These are phyloP conservation scores for Caenorhabditis zanzibari DNA, from an alignment of 2,888 invertebrate genomes.

Conservation along the genomic window DNA sequence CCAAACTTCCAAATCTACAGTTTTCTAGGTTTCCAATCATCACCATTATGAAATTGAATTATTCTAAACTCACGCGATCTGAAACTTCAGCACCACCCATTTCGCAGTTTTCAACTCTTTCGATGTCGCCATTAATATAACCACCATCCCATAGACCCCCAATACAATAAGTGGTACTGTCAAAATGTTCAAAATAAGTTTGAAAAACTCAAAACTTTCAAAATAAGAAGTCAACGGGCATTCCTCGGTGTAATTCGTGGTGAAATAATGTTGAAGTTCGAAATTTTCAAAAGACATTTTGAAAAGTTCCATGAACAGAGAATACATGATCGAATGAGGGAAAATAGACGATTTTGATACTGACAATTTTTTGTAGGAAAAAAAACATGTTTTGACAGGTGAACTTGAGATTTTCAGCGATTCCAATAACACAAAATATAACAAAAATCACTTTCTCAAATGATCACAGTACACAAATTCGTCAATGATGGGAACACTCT, in stretches of 20 bases:
- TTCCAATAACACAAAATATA: too few species aligned
- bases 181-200: neutral
- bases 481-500: too few species aligned
- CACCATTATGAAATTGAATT: too few species aligned
- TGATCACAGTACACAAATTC: too few species aligned
- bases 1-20: too few species aligned
- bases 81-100: constrained; percentile 3
- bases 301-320: neutral
- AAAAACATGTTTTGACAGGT: too few species aligned
- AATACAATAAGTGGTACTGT: neutral
- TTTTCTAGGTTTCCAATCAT: too few species aligned
- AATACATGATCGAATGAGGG: neutral
- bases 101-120: neutral
- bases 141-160: neutral
- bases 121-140: neutral
- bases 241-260: neutral
- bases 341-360: too few species aligned
- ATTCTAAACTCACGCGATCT: constrained; percentile 3
- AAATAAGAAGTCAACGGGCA: neutral
- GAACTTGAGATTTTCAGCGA: too few species aligned
- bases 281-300: neutral
- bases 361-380: too few species aligned
- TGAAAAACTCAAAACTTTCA: neutral
- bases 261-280: neutral
- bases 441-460: too few species aligned